These are phyloP conservation scores for Diabrotica undecimpunctata DNA, from an alignment of 1,140 invertebrate species.

Conservation along the genomic window DNA sequence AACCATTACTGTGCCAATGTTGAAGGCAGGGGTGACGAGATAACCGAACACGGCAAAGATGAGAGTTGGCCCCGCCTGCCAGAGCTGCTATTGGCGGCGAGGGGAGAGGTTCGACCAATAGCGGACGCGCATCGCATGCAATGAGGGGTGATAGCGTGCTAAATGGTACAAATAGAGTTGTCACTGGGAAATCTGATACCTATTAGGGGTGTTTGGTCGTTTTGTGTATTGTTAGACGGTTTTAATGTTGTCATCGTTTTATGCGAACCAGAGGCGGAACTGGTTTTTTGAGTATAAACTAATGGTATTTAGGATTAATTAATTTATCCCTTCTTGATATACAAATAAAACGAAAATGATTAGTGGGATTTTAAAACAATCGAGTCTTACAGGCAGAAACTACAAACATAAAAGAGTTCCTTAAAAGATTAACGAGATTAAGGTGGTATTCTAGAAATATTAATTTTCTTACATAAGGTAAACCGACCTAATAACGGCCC, in stretches of 20 bases:
- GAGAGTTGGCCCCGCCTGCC: slow-evolving; percentile 17
- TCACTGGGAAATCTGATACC: slow-evolving; percentile 24
- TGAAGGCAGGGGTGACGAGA: slow-evolving; percentile 5
- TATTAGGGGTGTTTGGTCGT: slow-evolving; percentile 21
- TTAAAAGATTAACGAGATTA: no score
- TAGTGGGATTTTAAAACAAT: no score
- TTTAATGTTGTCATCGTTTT: slow-evolving; percentile 17
- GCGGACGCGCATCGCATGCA: not conserved
- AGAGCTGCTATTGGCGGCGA: slow-evolving; percentile 10
- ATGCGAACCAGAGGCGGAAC: slow-evolving; percentile 12
- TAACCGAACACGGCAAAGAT: slow-evolving; percentile 11
- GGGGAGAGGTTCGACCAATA: slow-evolving; percentile 15
- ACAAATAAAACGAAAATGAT: no score
- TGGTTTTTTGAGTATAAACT: no score
- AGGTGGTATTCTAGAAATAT: no score
- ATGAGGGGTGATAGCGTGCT: slow-evolving; percentile 22
- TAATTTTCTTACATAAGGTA: no score
- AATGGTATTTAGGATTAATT: no score
- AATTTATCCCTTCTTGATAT: no score
- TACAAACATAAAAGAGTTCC: no score
- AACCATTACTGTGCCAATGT: slow-evolving; percentile 10
- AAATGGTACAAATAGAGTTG: slow-evolving; percentile 25
- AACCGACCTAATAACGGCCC: no score
- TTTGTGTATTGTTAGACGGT: slow-evolving; percentile 14
- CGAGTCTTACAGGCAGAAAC: no score